A percentile compares a stretch with the other conserved stretches of the same genome.
Conservation (phyloP, 2,113 vertebrate species). For the Puffinus mauretanicus region DNA sequence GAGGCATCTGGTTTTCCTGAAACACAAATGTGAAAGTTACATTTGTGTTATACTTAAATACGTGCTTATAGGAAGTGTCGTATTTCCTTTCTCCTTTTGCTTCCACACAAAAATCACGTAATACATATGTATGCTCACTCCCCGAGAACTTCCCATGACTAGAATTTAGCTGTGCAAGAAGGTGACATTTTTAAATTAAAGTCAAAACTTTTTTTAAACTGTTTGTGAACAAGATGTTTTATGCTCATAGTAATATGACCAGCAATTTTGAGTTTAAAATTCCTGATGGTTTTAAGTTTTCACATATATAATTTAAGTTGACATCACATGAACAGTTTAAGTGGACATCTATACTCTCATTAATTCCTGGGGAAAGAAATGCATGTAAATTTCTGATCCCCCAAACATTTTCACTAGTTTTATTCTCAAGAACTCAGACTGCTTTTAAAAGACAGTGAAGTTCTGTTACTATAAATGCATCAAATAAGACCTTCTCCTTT, state of each 20-base stretch:
- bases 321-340: not conserved
- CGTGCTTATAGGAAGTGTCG: not conserved
- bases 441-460: not conserved
- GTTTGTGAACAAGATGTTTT: not conserved
- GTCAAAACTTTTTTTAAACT: not conserved
- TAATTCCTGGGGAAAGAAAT: not conserved
- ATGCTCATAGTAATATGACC: not conserved
- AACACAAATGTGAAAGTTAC: conserved; percentile 41
- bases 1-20: conserved; percentile 50
- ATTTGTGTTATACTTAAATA: not conserved
- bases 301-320: not conserved
- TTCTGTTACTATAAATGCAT: not conserved
- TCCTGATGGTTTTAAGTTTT: not conserved
- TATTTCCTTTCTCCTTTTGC: not conserved
- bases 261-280: not conserved
- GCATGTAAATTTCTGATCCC: not conserved
- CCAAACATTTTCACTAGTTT: not conserved
- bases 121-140: not conserved
- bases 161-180: not conserved
- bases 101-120: not conserved
- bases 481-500: not conserved
- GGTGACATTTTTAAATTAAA: not conserved
- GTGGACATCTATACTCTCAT: not conserved
- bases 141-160: not conserved
- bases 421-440: not conserved